Conservation (phyloP, 2,888 invertebrate species). For the Stictocephala bisonia region DNA sequence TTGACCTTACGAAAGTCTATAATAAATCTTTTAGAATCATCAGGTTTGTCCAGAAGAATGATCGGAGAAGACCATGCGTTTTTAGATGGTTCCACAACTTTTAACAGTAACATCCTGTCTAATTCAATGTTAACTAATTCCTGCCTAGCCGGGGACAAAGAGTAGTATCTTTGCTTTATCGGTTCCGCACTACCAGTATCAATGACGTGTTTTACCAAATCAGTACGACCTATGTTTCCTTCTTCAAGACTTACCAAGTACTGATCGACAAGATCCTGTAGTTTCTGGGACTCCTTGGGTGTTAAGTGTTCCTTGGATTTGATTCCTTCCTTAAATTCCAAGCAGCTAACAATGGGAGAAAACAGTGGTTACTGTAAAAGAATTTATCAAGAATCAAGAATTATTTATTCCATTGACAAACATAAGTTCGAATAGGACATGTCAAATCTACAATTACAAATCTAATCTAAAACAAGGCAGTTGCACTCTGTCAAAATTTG, state of each 20-base stretch:
- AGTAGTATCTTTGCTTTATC: constrained; percentile 20
- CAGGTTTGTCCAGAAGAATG: constrained; percentile 53
- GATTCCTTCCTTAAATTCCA: neutral
- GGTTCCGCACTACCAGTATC: constrained; percentile 21
- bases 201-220: neutral
- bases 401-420: too few relatives aligned
- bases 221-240: neutral
- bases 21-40: constrained; percentile 51
- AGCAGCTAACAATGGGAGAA: too few relatives aligned
- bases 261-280: neutral
- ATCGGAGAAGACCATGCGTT: constrained; percentile 58
- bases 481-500: too few relatives aligned
- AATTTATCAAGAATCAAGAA: too few relatives aligned
- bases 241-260: neutral
- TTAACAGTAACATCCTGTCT: constrained; percentile 55
- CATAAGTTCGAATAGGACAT: too few relatives aligned
- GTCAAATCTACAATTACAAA: too few relatives aligned
- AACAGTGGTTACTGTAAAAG: too few relatives aligned
- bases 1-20: constrained; percentile 53
- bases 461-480: too few relatives aligned
- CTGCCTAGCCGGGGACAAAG: constrained; percentile 45
- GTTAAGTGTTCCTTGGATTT: neutral
- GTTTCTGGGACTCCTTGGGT: neutral
- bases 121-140: constrained; percentile 51
- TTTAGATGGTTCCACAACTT: constrained; percentile 55